Conservation (phyloP, 2,888 invertebrate species). For the Pantelozetes paolii region DNA sequence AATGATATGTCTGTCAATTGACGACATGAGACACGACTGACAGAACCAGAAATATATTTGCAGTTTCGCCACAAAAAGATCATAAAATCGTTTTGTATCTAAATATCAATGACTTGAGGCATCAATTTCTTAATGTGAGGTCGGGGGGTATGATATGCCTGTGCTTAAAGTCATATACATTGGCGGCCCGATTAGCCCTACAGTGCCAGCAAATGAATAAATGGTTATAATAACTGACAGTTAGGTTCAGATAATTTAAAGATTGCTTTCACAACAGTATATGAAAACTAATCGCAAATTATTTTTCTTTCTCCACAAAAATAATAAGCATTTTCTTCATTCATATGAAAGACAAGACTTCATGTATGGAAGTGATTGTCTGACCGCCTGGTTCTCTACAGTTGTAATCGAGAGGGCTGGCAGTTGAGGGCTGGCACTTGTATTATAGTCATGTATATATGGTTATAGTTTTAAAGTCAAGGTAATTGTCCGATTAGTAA, state of each 20-base stretch:
- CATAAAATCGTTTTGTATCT: not conserved
- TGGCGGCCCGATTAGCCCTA: not conserved
- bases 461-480: not conserved
- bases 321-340: not conserved
- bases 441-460: not conserved
- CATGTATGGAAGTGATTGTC: not conserved
- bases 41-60: not conserved
- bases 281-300: slow-evolving; percentile 4
- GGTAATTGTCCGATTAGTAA: slow-evolving; percentile 26
- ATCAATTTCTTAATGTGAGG: slow-evolving; percentile 22
- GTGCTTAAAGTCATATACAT: not conserved
- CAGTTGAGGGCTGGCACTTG: not conserved
- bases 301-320: not conserved
- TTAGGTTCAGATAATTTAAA: slow-evolving; percentile 12
- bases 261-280: slow-evolving; percentile 22
- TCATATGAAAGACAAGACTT: not conserved
- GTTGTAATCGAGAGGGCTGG: not conserved
- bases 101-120: not conserved
- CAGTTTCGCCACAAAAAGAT: not conserved
- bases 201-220: slow-evolving; percentile 1
- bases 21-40: slow-evolving; percentile 21
- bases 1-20: slow-evolving; percentile 31
- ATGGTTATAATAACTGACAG: slow-evolving; percentile 20
- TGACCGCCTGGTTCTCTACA: not conserved
- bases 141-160: not conserved